Conservation (phyloP, 2,888 invertebrate species). For the Hirtodrosophila histrioides region DNA sequence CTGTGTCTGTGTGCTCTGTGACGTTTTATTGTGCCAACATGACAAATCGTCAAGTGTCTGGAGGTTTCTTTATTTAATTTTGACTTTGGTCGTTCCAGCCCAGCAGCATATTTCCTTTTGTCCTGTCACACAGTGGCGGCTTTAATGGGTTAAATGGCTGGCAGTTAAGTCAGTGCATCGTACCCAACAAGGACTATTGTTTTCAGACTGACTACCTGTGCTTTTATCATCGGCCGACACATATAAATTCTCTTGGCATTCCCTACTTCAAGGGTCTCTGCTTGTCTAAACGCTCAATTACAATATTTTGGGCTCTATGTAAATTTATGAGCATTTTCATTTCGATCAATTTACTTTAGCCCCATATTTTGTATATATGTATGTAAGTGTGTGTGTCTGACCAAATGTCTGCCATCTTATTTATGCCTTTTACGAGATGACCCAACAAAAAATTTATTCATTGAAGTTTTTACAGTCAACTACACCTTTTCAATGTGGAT, state of each 20-base stretch:
- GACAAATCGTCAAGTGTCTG: slow-evolving; percentile 79
- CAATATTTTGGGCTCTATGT: slow-evolving; percentile 55
- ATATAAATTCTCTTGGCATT: slow-evolving; percentile 63
- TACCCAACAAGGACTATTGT: neutral
- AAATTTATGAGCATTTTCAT: slow-evolving; percentile 77
- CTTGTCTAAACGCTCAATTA: slow-evolving; percentile 60
- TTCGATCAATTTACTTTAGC: slow-evolving; percentile 70
- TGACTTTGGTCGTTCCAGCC: slow-evolving; percentile 14
- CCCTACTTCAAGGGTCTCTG: slow-evolving; percentile 25
- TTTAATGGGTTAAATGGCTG: slow-evolving; percentile 68
- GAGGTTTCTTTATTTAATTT: slow-evolving; percentile 74
- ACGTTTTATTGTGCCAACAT: slow-evolving; percentile 78
- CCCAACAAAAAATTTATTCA: slow-evolving; percentile 77
- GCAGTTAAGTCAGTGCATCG: slow-evolving; percentile 9
- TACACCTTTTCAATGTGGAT: slow-evolving; percentile 77
- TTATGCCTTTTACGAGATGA: slow-evolving; percentile 67
- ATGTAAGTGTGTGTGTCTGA: slow-evolving; percentile 19
- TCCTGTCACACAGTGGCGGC: slow-evolving; percentile 20
- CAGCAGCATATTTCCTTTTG: slow-evolving; percentile 6
- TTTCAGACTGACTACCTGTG: slow-evolving; percentile 4
- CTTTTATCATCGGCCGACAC: slow-evolving; percentile 30
- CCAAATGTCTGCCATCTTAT: slow-evolving; percentile 56
- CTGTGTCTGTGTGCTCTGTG: slow-evolving; percentile 39
- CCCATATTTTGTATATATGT: slow-evolving; percentile 24
- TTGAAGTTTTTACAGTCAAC: slow-evolving; percentile 81